Evolutionary conservation across 2,113 vertebrate species (phyloP).

Genomic region (Numenius arquata): DNA sequence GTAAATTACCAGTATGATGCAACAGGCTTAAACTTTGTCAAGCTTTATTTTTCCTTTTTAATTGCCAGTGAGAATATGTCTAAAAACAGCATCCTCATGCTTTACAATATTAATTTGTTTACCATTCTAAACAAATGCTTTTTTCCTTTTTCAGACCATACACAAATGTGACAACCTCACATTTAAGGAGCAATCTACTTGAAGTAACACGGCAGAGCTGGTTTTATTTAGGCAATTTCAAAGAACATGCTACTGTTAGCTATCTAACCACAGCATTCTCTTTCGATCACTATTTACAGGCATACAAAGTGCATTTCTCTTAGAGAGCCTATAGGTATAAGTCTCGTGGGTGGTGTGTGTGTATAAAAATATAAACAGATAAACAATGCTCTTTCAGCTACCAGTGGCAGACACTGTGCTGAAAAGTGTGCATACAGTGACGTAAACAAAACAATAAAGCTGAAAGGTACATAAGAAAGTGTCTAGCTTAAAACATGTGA

Average conservation of each 20-base stretch:
- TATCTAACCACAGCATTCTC: neutral
- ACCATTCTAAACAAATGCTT: neutral
- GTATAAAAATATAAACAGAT: neutral
- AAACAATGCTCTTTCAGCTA: neutral
- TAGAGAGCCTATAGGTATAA: accelerated
- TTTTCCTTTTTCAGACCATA: neutral
- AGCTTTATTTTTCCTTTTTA: neutral
- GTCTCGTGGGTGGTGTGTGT: neutral
- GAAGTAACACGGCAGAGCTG: neutral
- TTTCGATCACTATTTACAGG: neutral
- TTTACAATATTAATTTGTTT: neutral
- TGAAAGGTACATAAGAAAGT: neutral
- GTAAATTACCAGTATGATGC: neutral
- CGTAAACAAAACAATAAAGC: neutral
- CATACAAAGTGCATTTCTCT: neutral
- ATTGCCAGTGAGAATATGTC: neutral
- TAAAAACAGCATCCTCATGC: neutral
- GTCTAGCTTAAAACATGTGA: neutral
- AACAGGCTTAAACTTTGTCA: neutral
- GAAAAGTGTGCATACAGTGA: neutral
- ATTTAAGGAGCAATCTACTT: neutral
- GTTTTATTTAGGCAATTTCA: neutral
- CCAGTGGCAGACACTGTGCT: neutral
- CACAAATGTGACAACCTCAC: neutral
- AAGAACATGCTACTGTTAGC: neutral